These are phyloP conservation scores for Adelphocoris suturalis DNA, from an alignment of 2,888 invertebrate genomes.

Conservation along the genomic window DNA sequence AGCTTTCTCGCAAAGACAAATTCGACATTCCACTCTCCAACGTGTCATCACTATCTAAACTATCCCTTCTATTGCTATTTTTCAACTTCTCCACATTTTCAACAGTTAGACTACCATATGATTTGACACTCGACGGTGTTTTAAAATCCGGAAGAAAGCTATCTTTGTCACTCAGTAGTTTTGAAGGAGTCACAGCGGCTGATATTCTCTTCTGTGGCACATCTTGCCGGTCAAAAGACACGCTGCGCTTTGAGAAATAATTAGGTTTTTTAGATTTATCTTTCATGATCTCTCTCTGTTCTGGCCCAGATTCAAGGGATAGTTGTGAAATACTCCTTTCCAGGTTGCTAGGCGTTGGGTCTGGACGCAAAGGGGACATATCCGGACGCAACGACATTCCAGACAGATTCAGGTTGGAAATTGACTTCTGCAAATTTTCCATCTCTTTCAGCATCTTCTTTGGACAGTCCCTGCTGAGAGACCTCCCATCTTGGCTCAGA, in stretches of 20 bases:
- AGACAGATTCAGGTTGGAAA: not conserved
- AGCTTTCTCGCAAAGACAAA: constrained; percentile 33
- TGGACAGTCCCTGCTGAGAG: constrained; percentile 26
- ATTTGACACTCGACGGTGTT: not conserved
- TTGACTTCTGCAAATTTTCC: not conserved
- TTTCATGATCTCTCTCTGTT: not conserved
- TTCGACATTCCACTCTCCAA: constrained; percentile 56
- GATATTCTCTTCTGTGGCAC: constrained; percentile 21
- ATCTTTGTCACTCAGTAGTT: constrained; percentile 11
- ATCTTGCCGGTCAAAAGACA: constrained; percentile 40
- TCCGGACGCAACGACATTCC: not conserved
- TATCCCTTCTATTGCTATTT: constrained; percentile 13
- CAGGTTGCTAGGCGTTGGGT: not conserved
- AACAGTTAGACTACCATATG: constrained; percentile 12
- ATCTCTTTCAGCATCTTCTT: constrained; percentile 44
- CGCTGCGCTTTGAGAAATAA: constrained; percentile 44
- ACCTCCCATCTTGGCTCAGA: constrained; percentile 53
- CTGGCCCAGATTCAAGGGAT: not conserved
- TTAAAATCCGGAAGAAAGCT: constrained; percentile 36
- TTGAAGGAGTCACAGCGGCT: not conserved
- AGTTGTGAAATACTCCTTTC: constrained; percentile 31
- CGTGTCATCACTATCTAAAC: constrained; percentile 60
- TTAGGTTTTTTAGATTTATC: not conserved
- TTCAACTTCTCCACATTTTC: constrained; percentile 52
- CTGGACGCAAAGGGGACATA: not conserved